Base-by-base conservation (phyloP, 2,888 invertebrate species). In the Micoletzkya japonica region DNA sequence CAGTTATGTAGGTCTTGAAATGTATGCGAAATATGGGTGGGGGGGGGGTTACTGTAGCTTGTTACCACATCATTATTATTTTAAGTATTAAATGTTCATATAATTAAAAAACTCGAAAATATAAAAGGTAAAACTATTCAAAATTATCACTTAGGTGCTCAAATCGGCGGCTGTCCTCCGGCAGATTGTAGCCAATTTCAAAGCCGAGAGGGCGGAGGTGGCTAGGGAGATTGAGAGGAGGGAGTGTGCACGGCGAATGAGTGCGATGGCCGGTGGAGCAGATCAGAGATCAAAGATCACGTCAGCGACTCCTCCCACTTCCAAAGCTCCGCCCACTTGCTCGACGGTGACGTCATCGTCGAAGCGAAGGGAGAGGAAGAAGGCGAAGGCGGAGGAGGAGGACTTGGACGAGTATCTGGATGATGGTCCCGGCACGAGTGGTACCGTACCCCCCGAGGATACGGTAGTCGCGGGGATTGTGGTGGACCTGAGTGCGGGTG, bases 381-480 rank as follows among this genome's bases (percentile, higher is more conserved):
- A 26, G 39, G 14, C 14, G 39, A 63, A 63, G 14, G n/a, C 26
- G 24, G 28, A 49, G 50, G 63, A 63, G 34, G 63, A 63, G 10
- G 63, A 34, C 34, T 14, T 49, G 24, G 63, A 63, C 24, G 63
- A 63, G 34, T 63, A 63, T 17, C 34, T 63, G n/a, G 63, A 63
- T 10, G 63, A 59, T 20, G 59, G 50, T 10, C 14, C 44, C 20
- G 44, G 10, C 20, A 44, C 10, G 10, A 20, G 20, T 44, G 20
- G 44, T 44, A 20, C 44, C 20, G 20, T 44, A 44, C 14, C 10
- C 44, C 44, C 20, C 20, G 20, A 20, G 20, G 10, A 44, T 44
- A n/a, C n/a, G n/a, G n/a, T n/a, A n/a, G n/a, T n/a, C n/a, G n/a
- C n/a, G n/a, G n/a, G n/a, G n/a, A n/a, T n/a, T n/a, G n/a, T n/a